A percentile compares a stretch with the other conserved stretches of the same genome.
Evolutionary conservation across 2,888 invertebrate species (phyloP).

Genomic region (Alloscopus bannaensis): DNA sequence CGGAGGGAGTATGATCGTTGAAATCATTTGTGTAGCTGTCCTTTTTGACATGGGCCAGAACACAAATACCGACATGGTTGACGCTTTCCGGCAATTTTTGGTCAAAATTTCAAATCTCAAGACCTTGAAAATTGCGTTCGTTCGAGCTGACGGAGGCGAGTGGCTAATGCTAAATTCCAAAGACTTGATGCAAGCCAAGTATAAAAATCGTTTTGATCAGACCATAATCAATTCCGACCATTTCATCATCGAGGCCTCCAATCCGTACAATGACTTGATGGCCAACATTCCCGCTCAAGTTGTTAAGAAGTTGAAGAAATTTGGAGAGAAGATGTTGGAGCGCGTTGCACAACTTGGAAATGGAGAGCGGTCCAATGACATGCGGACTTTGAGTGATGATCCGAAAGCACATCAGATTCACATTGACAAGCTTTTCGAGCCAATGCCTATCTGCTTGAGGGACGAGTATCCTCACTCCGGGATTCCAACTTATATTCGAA

Average conservation of each 20-base stretch:
- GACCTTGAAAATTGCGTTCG: conserved; percentile 36
- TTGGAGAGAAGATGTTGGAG: conserved; percentile 6
- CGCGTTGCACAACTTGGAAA: conserved; percentile 10
- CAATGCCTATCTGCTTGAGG: conserved; percentile 25
- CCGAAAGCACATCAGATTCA: conserved; percentile 24
- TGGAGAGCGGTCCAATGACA: conserved; percentile 13
- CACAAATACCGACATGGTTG: neutral
- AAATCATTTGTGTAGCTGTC: conserved; percentile 38
- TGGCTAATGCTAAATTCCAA: neutral
- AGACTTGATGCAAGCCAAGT: conserved; percentile 7
- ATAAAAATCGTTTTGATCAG: conserved; percentile 14
- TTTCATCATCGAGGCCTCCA: conserved; percentile 53
- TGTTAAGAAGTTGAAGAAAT: conserved; percentile 2
- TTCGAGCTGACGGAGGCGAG: neutral
- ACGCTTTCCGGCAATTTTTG: conserved; percentile 21
- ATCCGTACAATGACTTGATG: conserved; percentile 50
- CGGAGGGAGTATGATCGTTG: conserved; percentile 45
- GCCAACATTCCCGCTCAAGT: neutral
- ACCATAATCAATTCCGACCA: neutral
- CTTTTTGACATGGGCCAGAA: neutral
- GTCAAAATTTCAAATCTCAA: neutral
- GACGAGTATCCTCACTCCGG: conserved; percentile 12
- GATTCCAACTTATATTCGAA: conserved; percentile 14
- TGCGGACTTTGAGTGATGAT: neutral
- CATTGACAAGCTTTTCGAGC: conserved; percentile 35